Evolutionary conservation across 2,888 invertebrate genomes (phyloP).

Genomic region (Aproaerema taeniolella): DNA sequence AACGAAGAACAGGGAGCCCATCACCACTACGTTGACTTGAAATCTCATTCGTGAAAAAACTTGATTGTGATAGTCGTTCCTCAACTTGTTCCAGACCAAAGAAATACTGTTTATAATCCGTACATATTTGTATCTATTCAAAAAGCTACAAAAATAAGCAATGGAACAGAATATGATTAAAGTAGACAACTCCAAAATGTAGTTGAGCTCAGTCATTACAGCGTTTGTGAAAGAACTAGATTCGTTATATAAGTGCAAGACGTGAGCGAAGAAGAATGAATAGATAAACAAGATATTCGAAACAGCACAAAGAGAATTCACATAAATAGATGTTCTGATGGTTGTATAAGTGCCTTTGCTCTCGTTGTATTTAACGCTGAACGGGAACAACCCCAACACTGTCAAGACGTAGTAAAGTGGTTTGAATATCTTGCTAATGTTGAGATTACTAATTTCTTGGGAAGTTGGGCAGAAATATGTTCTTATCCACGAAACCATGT

Average conservation of each 20-base stretch:
- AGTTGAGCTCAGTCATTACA: conserved; percentile 49
- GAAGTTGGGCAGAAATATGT: too few relatives aligned
- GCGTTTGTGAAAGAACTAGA: conserved; percentile 35
- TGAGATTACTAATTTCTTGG: too few relatives aligned
- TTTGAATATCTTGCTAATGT: conserved; percentile 24
- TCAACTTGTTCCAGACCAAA: conserved; percentile 28
- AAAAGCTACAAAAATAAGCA: conserved; percentile 39
- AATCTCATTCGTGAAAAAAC: conserved; percentile 31
- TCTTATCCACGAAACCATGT: too few relatives aligned
- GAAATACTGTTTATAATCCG: conserved; percentile 43
- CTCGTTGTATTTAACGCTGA: conserved; percentile 25
- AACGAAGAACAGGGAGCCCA: conserved; percentile 26
- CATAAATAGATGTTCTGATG: conserved; percentile 42
- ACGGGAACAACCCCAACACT: conserved; percentile 30
- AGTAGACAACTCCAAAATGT: conserved; percentile 41
- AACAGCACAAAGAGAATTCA: conserved; percentile 42
- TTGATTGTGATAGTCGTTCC: conserved; percentile 4
- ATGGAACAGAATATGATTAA: conserved; percentile 33
- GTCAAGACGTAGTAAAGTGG: conserved; percentile 26
- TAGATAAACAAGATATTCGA: conserved; percentile 31
- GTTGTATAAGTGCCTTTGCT: conserved; percentile 21
- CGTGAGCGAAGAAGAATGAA: conserved; percentile 38
- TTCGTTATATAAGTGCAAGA: conserved; percentile 34
- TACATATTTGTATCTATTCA: conserved; percentile 39
- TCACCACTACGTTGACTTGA: conserved; percentile 31